These are phyloP conservation scores for Ameiurus melas DNA, from an alignment of 2,113 vertebrate species.

Conservation along the genomic window DNA sequence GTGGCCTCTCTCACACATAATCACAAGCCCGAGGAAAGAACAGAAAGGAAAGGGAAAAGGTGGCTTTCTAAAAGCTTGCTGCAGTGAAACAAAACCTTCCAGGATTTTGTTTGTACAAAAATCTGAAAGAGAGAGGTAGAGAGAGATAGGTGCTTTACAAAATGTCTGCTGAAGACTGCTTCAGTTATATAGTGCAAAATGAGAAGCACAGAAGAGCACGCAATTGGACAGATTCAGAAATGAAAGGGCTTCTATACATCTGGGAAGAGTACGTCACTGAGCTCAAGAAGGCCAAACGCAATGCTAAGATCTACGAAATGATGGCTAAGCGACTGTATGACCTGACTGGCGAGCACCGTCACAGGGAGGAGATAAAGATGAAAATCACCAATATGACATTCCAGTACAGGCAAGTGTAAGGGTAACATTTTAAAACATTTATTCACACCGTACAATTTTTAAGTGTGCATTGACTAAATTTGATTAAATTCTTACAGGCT, in stretches of 20 bases:
- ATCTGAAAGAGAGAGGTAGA: conserved; percentile 19
- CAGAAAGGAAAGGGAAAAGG: conserved; percentile 28
- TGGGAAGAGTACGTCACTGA: conserved; percentile 97
- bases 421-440: conserved; percentile 4
- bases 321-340: conserved; percentile 96
- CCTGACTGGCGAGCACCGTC: conserved; percentile 92
- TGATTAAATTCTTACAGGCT: neutral
- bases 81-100: conserved; percentile 30
- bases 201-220: conserved; percentile 96
- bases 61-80: conserved; percentile 42
- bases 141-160: conserved; percentile 21
- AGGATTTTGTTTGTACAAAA: conserved; percentile 32
- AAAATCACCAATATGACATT: conserved; percentile 99
- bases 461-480: neutral
- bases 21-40: conserved; percentile 44
- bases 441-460: neutral
- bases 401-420: conserved; percentile 91
- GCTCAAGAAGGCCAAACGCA: conserved; percentile 95
- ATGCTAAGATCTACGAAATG: conserved; percentile 97
- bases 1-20: conserved; percentile 53
- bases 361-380: conserved; percentile 98
- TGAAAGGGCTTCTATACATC: conserved; percentile 93
- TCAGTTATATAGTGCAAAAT: conserved; percentile 82
- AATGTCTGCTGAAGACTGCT: conserved; percentile 89
- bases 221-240: conserved; percentile 97